Conservation (phyloP, 1,140 invertebrate species). For the Gonioctena quinquepunctata region DNA sequence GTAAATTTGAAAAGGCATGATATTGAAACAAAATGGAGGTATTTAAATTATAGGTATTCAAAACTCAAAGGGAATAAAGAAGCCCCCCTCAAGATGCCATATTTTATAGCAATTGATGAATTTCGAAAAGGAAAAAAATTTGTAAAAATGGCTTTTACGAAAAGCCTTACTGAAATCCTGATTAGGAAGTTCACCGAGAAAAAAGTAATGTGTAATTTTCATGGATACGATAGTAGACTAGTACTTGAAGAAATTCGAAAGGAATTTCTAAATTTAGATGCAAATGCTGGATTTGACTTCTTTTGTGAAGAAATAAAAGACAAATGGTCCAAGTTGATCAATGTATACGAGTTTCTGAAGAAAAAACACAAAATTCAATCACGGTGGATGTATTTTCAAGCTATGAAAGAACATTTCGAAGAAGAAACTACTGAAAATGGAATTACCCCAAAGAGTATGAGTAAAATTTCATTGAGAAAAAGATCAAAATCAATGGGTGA, state of each 20-base stretch:
- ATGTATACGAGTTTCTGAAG: neutral
- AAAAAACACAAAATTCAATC: neutral
- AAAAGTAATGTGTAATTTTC: neutral
- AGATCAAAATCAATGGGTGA: neutral
- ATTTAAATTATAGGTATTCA: neutral
- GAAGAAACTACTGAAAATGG: neutral
- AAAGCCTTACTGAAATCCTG: neutral
- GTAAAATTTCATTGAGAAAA: neutral
- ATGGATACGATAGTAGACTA: neutral
- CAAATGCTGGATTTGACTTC: neutral
- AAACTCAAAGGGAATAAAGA: neutral
- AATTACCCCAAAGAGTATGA: neutral
- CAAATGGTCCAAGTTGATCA: neutral
- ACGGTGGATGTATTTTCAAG: neutral
- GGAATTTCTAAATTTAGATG: neutral
- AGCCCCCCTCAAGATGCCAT: neutral
- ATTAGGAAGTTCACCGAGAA: neutral
- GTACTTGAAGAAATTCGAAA: neutral
- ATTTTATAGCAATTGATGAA: neutral
- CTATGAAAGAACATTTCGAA: neutral
- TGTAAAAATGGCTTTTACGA: neutral
- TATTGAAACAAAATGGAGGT: constrained; percentile 4
- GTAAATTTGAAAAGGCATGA: neutral
- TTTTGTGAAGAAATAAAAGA: neutral
- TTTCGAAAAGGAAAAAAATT: neutral